Evolutionary conservation across 2,113 vertebrate species (phyloP), one percentile per base, ranked within the genome.

Genomic region (Syngnathus scovelli): DNA sequence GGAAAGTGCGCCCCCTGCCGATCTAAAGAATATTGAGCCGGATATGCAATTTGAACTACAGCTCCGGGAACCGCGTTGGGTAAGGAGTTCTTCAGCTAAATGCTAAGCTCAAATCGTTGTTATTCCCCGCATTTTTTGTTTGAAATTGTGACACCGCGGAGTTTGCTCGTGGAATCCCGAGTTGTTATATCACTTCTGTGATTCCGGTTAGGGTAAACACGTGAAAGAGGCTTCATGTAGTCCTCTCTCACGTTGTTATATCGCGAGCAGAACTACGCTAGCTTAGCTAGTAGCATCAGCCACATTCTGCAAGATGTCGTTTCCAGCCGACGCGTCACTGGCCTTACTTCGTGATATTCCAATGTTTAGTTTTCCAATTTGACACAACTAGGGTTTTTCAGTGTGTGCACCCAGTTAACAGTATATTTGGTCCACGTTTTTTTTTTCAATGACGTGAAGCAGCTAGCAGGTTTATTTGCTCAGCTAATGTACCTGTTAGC

Each of bases 61-160:
- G 81, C 71, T 76, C 70, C 67, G 68, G 13, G 67, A 76, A 82
- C 82, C 83, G 87, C 87, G 86, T 90, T 90, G 81, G 90, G 90
- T 92, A 90, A 90, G 89, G n/a, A 66, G 12, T 21, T 19, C 18
- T 19, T n/a, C 36, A 13, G 64, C 64, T 66, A 66, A 62, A 44
- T 58, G 61, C 61, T 23, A 43, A 44, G 41, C 60, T 15, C 21
- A 43, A 62, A 23, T 43, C 21, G 39, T 62, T 23, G 5, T 13
- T 44, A 27, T 62, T 27, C 21, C 27, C 6, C 21, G 4, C 13
- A 27, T 44, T 62, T 12, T 44, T 9, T 15, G 13, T 16, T 39
- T 27, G 41, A 23, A 44, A 46, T 61, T 21, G 21, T 11, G 0
- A 19, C 13, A 27, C n/a, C 3, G 41, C 1, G 21, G 6, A 41